Evolutionary conservation across 1,140 invertebrate species (phyloP), one percentile per base, ranked within the genome.

Genomic region (Intoshia linei): DNA sequence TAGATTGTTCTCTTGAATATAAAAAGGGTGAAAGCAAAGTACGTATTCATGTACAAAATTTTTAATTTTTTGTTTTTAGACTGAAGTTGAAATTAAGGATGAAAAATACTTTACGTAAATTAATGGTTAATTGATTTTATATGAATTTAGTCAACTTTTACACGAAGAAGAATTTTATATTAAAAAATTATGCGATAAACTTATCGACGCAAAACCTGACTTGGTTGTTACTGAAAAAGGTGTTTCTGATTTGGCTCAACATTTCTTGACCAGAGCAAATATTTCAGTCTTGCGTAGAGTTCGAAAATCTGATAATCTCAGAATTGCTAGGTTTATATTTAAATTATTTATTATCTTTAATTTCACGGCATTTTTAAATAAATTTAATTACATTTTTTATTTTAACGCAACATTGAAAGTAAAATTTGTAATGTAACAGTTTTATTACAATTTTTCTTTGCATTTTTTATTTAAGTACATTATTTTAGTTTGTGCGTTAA

Each of bases 201-300:
- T 98, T 36, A 83, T 95, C 46, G 67, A 69, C 0, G 55, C 93
- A 0, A 93, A 93, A 54, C 87, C 87, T 0, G 81, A 93, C 57
- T 50, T 98, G 10, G 68, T 98, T 1, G 78, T 95, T 49, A 98
- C 90, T 1, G 90, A 98, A 59, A 98, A 98, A 55, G 87, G 87
- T 27, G 68, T 95, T 7, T 87, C 79, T 5, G 63, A 65, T 47
- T 46, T 67, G 6, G 66, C 66, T 24, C 64, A 66, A 40, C 66
- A 67, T 45, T 68, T 55, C 47, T 46, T 65, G 13, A 50, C 65
- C 4, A 63, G 68, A 50, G 83, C 83, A 36, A 76, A 77, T 29
- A 90, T 98, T 39, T 76, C 76, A 13, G 79, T 74, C 27, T 67
- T 98, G 35, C 66, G 90, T 32, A 66, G 78, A 46, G 62, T 95